A percentile compares a stretch with the other conserved stretches of the same genome.
Evolutionary conservation across 2,888 invertebrate genomes (phyloP).

Genomic region (Tenthredo notha): DNA sequence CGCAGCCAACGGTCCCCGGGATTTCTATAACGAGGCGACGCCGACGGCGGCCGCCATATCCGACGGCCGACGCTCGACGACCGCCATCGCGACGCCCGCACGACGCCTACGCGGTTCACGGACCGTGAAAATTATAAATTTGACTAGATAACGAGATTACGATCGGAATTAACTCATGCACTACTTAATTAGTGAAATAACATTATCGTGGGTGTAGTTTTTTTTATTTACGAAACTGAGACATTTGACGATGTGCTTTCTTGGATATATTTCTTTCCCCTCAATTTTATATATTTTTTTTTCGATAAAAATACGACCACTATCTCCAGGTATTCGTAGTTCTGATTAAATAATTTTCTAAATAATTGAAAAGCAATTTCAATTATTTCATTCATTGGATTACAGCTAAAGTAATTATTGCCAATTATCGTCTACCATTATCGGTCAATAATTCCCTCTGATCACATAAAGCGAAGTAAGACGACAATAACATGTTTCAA

Average conservation of each 20-base stretch:
- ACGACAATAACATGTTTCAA: neutral
- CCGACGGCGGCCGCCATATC: constrained; percentile 59
- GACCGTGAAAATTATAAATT: constrained; percentile 29
- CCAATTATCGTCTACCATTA: neutral
- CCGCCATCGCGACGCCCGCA: constrained; percentile 55
- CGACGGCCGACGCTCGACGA: constrained; percentile 54
- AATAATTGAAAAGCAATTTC: neutral
- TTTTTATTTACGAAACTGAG: neutral
- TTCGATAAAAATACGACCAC: neutral
- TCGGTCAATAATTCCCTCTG: neutral
- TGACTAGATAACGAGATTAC: constrained; percentile 7
- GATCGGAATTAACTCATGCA: neutral
- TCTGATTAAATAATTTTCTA: neutral
- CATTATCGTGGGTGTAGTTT: neutral
- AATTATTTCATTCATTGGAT: neutral
- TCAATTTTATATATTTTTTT: neutral
- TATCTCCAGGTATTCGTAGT: neutral
- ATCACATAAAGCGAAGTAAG: neutral
- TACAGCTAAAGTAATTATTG: constrained; percentile 8
- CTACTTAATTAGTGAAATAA: neutral
- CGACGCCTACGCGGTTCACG: constrained; percentile 48
- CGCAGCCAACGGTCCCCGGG: constrained; percentile 63
- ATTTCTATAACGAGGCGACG: constrained; percentile 63
- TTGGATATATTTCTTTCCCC: neutral
- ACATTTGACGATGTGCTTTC: no score